phyloP scores from a whole-genome alignment of 2,888 invertebrate genomes.

The Watsonalla cultraria region DNA sequence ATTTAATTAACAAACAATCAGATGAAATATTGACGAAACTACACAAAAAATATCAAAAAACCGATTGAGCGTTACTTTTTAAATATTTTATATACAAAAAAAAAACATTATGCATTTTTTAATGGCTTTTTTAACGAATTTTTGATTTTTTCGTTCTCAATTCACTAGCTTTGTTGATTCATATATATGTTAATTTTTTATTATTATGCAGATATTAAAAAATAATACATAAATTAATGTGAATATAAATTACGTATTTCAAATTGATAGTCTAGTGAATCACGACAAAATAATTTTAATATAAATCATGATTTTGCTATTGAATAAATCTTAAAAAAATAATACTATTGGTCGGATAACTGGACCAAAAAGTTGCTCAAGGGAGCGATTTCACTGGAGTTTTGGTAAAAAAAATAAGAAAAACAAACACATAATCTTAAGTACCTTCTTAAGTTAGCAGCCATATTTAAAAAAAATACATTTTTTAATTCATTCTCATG shows the following conservation, averaged over 20 bases:
- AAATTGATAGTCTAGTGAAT: background rate
- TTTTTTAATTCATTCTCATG: slow-evolving; percentile 3
- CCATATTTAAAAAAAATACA: slow-evolving; percentile 23
- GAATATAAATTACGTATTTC: background rate
- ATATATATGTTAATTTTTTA: no score
- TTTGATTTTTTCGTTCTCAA: background rate
- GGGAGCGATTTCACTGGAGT: slow-evolving; percentile 50
- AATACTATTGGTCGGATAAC: slow-evolving; percentile 31
- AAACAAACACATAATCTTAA: slow-evolving; percentile 32
- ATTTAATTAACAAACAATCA: slow-evolving; percentile 14
- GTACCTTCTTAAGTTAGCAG: slow-evolving; percentile 64
- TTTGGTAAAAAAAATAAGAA: slow-evolving; percentile 35
- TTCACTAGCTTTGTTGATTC: background rate
- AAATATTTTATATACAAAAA: slow-evolving; percentile 24
- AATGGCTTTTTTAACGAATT: background rate
- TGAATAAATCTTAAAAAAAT: slow-evolving; percentile 26
- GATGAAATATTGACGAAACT: background rate
- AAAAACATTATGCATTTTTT: slow-evolving; percentile 16
- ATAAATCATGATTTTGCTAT: slow-evolving; percentile 25
- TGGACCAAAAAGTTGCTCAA: slow-evolving; percentile 22
- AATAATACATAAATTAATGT: no score
- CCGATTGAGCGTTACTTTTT: slow-evolving; percentile 20
- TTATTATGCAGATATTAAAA: no score
- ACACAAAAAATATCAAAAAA: slow-evolving; percentile 13
- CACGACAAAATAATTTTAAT: background rate